Base-by-base conservation (phyloP, 1,140 invertebrate genomes). In the Batillaria attramentaria region DNA sequence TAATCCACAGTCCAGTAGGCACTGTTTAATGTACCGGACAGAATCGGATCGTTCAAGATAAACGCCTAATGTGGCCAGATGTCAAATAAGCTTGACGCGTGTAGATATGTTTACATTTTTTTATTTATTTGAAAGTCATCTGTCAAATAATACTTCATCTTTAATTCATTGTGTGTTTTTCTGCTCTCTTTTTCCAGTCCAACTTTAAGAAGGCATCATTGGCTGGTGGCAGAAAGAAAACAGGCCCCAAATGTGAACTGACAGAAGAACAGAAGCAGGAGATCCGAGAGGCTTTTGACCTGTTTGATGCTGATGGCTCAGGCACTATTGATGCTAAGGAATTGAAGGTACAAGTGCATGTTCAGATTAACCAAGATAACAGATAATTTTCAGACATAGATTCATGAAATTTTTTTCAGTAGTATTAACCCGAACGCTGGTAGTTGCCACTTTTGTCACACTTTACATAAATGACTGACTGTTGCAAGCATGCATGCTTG, bases 271-370 rank as follows among this genome's bases (percentile, higher is more conserved):
- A 98, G 87, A 95, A 96, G 91, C 93, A 94, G 73, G 97, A 99
- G 89, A 98, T 99, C 75, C 95, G 97, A 91, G 97, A 98, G 92
- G 97, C 97, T 0, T 99, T 99, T 91, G 95, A 97, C 92, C 90
- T 99, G 24, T 99, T 99, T 92, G 97, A 99, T 92, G 94, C 94
- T 66, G 95, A 97, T 91, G 95, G 94, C 31, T 94, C 93, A 66
- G 96, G 96, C 20, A 94, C 93, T 84, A 98, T 99, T 85, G 95
- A 97, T 89, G 94, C 94, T 0, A 98, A 98, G 91, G 97, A 99
- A 89, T 91, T 99, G 16, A 99, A 99, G 93, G 96, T 97, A 72
- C n/a, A n/a, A n/a, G n/a, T n/a, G n/a, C n/a, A n/a, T n/a, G n/a
- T n/a, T n/a, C n/a, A n/a, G n/a, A n/a, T n/a, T n/a, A n/a, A n/a